These are phyloP conservation scores for Stenichneumon culpator DNA, from an alignment of 2,888 invertebrate genomes.

Conservation along the genomic window DNA sequence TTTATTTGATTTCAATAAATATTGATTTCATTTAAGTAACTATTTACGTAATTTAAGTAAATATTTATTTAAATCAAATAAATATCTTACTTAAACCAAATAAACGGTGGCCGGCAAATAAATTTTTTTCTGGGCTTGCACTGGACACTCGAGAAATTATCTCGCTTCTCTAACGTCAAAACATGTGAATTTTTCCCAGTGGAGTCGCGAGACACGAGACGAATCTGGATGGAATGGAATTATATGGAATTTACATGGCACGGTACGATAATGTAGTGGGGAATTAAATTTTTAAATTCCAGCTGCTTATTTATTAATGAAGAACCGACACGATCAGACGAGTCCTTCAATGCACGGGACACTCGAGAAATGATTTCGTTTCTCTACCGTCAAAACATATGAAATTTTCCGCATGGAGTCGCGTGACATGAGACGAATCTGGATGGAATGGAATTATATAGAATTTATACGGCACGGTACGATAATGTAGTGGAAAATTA, in stretches of 20 bases:
- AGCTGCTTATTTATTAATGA: background rate
- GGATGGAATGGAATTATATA: background rate
- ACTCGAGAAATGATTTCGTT: background rate
- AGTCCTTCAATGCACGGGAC: background rate
- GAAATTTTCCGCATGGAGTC: background rate
- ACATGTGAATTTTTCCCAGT: background rate
- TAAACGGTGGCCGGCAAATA: too few species aligned
- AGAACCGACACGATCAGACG: background rate
- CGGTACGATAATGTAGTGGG: background rate
- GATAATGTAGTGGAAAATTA: background rate
- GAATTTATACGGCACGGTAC: background rate
- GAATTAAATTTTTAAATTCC: background rate
- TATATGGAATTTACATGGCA: background rate
- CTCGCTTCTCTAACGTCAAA: too few species aligned
- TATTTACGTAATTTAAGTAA: too few species aligned
- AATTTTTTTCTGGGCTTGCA: too few species aligned
- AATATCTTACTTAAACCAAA: too few species aligned
- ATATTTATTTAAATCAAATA: too few species aligned
- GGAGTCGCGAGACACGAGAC: constrained; percentile 6
- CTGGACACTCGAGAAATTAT: too few species aligned
- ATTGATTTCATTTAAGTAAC: too few species aligned
- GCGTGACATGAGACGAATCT: background rate
- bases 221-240: background rate
- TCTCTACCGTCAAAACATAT: background rate
- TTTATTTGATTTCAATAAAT: too few species aligned